A percentile compares a stretch with the other conserved stretches of the same genome.
Evolutionary conservation across 2,888 invertebrate genomes (phyloP).

Genomic region (Acronicta aceris): DNA sequence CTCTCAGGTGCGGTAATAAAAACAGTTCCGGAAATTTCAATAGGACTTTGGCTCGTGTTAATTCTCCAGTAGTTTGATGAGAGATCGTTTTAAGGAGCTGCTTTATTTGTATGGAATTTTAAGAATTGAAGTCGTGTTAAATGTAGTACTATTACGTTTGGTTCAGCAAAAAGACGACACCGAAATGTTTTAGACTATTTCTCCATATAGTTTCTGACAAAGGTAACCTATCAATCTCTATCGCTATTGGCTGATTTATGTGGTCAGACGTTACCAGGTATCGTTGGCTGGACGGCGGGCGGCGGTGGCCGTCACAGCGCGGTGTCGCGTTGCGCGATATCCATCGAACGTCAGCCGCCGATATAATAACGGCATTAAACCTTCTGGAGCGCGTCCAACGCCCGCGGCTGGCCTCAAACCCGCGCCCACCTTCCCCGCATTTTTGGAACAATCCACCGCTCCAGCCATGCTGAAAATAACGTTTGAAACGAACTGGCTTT

Average conservation of each 20-base stretch:
- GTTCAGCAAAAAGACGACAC: background rate
- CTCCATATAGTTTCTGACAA: background rate
- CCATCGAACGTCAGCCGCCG: constrained; percentile 36
- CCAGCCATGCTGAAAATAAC: constrained; percentile 38
- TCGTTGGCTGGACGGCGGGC: background rate
- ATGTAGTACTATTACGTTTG: no score
- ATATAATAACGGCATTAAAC: constrained; percentile 64
- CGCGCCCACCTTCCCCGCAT: constrained; percentile 4
- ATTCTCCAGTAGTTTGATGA: no score
- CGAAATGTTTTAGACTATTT: background rate
- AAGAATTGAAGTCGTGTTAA: no score
- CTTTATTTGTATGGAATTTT: no score
- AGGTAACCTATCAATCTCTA: background rate
- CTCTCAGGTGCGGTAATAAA: background rate
- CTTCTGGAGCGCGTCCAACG: constrained; percentile 63
- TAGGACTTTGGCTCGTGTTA: no score
- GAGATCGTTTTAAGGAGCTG: no score
- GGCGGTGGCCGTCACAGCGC: background rate
- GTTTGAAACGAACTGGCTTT: constrained; percentile 32
- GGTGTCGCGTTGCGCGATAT: constrained; percentile 41
- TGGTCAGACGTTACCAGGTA: background rate
- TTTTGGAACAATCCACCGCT: constrained; percentile 32
- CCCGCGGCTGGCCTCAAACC: constrained; percentile 4
- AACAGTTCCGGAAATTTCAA: no score
- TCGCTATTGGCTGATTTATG: no score